phyloP scores from a whole-genome alignment of 2,888 invertebrate genomes.

The Unio pictorum region DNA sequence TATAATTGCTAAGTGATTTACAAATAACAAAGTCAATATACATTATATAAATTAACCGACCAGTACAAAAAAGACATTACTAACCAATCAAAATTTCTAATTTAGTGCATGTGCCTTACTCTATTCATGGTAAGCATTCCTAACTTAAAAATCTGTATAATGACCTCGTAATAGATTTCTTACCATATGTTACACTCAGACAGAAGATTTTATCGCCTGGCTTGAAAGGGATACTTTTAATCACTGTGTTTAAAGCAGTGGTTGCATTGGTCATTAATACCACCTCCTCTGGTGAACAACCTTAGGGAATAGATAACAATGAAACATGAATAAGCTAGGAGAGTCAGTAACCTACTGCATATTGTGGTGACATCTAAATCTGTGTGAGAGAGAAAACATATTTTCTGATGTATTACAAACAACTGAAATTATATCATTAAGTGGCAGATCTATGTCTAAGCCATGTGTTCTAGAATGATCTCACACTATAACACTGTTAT shows the following conservation, averaged over 20 bases:
- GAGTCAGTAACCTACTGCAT: too few species aligned
- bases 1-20: neutral
- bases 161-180: conserved; percentile 1
- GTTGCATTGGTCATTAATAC: conserved; percentile 65
- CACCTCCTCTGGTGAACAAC: conserved; percentile 59
- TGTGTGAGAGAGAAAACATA: too few species aligned
- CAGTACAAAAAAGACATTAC: neutral
- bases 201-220: conserved; percentile 52
- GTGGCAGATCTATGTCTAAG: too few species aligned
- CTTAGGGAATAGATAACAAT: conserved; percentile 26
- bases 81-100: neutral
- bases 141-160: neutral
- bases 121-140: neutral
- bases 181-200: conserved; percentile 62
- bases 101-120: too few species aligned
- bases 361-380: too few species aligned
- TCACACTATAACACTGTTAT: too few species aligned
- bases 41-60: neutral
- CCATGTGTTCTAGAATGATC: too few species aligned
- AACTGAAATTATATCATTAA: too few species aligned
- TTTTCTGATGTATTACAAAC: too few species aligned
- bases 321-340: too few species aligned
- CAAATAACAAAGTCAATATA: neutral
- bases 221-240: conserved; percentile 48
- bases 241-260: conserved; percentile 61